Base-by-base conservation (phyloP, 2,888 invertebrate species). In the Germaria angustata region DNA sequence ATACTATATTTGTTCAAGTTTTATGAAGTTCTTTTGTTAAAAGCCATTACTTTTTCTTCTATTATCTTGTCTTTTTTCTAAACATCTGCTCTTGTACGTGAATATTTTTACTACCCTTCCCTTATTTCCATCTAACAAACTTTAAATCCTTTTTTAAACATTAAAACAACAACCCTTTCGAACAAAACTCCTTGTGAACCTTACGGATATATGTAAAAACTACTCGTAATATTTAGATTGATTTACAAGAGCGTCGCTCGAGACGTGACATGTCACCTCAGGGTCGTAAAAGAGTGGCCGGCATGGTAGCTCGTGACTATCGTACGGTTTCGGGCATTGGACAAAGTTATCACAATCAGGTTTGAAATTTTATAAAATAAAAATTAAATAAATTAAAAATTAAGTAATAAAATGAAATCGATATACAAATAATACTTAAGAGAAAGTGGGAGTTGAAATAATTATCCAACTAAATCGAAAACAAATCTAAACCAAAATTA, bases 211-310 rank as follows among this genome's bases (percentile, higher is more conserved):
- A 36, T 65, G 71, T 44, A 41, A 24, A 15, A 61, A 57, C 7
- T n/a, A 53, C 17, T n/a, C n/a, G n/a, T n/a, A n/a, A n/a, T n/a
- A 41, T 65, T 17, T 84, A 85, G 85, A 82, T 82, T 65, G 85
- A 86, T 75, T 85, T 85, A 88, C 94, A 94, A 86, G 94, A 95
- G 86, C 93, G 95, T 89, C 94, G 94, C 87, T 96, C 96, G 86
- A 93, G 96, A 87, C 94, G 97, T 87, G 97, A 97, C 90, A 95
- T 96, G 94, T 96, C 96, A 80, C 95, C 95, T 65, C 94, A 95
- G 85, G 95, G 95, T 85, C 93, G 95, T 85, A 94, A 95, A 88
- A 92, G 95, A 87, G 93, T 94, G 75, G 93, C 94, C 82, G 93
- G 94, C 86, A 93, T 95, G 93, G 92, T 93, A 87, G 92, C 94